Base-by-base conservation (phyloP, 2,888 invertebrate species). In the Apoda limacodes region DNA sequence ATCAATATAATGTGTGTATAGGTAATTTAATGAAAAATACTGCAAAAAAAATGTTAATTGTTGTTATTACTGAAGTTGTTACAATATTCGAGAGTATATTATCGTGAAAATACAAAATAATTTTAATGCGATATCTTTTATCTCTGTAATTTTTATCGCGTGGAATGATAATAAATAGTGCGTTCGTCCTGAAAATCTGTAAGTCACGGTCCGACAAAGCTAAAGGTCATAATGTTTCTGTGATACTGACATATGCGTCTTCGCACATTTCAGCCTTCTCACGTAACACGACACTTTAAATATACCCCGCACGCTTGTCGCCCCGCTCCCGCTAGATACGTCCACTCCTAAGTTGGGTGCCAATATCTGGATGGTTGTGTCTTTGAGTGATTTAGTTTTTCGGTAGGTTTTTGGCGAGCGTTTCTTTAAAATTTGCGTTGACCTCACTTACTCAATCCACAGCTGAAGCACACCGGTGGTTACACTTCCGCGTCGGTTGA, bases 61-160 rank as follows among this genome's bases (percentile, higher is more conserved):
- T 81, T 82, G 78, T 81, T 82, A 81, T 81, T 75, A n/a, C 68
- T 62, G 70, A 78, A 75, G 70, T 82, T 81, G 81, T 82, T 81
- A 78, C 72, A 76, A 75, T 81, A 78, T 82, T 75, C 81, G 80
- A 82, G 80, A 82, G 80, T 81, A 80, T 82, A 78, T 76, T 68
- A 68, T 61, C 60, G 63, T 59, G 64, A 57, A 66, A 17, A 66
- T 67, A 69, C 69, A 67, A 61, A 64, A 51, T 58, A 60, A 62
- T 62, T 61, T 61, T 67, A 70, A 67, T 63, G 66, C 62, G 64
- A 60, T 65, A 55, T 55, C 57, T 52, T 54, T 49, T n/a, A 57
- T 52, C 60, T 45, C 59, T 53, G 48, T 46, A 51, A 57, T 47
- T 51, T 52, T 46, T 55, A 62, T 60, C 59, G 65, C 56, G 70